Evolutionary conservation across 2,888 invertebrate genomes (phyloP).

Genomic region (Leptinotarsa juncta): DNA sequence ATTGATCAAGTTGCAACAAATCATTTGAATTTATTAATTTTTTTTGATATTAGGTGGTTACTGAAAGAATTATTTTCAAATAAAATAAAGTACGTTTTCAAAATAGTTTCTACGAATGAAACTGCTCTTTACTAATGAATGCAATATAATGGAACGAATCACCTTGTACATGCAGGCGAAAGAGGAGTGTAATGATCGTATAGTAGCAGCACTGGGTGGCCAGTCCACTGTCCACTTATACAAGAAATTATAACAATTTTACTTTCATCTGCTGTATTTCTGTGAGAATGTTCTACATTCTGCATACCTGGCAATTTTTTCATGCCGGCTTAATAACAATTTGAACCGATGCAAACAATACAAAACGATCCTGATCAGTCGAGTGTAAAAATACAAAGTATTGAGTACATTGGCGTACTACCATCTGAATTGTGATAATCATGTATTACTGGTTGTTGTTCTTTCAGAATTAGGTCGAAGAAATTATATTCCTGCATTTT

Average conservation of each 20-base stretch:
- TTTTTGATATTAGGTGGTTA: too few species aligned
- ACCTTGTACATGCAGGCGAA: neutral
- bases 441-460: too few species aligned
- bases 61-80: too few species aligned
- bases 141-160: neutral
- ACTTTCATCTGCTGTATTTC: slow-evolving; percentile 46
- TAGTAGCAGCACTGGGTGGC: slow-evolving; percentile 23
- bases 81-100: too few species aligned
- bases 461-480: too few species aligned
- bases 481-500: too few species aligned
- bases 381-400: slow-evolving; percentile 37
- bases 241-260: slow-evolving; percentile 40
- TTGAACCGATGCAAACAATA: slow-evolving; percentile 40
- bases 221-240: slow-evolving; percentile 18
- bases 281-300: slow-evolving; percentile 42
- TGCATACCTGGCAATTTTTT: slow-evolving; percentile 42
- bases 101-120: too few species aligned
- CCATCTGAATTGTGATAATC: neutral
- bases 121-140: neutral
- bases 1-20: too few species aligned
- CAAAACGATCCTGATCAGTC: slow-evolving; percentile 34
- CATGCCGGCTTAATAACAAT: slow-evolving; percentile 37
- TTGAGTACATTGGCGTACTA: slow-evolving; percentile 27
- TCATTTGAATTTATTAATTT: too few species aligned
- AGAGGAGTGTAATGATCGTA: slow-evolving; percentile 12